Base-by-base conservation (phyloP, 2,797 vertebrate species). In the Hydrophis major region DNA sequence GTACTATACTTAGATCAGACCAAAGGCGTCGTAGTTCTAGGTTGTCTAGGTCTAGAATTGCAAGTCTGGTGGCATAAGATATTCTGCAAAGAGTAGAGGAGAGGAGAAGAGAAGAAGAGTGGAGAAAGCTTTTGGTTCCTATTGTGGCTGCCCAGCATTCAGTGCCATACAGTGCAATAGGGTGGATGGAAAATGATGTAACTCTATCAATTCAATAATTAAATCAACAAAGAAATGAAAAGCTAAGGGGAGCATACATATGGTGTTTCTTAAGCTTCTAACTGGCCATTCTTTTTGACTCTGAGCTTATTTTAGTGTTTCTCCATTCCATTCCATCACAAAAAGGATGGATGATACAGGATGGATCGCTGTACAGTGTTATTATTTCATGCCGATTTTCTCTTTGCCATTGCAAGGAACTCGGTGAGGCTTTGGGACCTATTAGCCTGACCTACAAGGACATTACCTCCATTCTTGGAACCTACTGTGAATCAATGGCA, bases 401-500 rank as follows among this genome's bases (percentile, higher is more conserved):
- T 89, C 50, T 93, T 69, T 32, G 57, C 50, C 83, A 50, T 89
- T 87, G 83, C 87, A 93, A 47, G 83, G 66, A 63, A 89, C 69
- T 86, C 6, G 16, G 56, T 87, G 88, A 25, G 66, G 16, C 90
- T 74, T 25, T 87, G 60, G 93, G 90, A 90, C 61, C 66, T 3
- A 56, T 91, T 55, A 91, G 59, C 69, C 57, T 89, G 90, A 91
- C 90, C 90, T 28, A 18, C 50, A 25, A 57, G 25, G 69, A 66
- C 50, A 57, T 86, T 86, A 27, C 47, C n/a, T 89, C 50, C 63
- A 42, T 57, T 89, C 59, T 86, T 16, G 47, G 53, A 28, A 27
- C n/a, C 87, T 47, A 2, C 42, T 93, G 87, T 86, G 93, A 63
- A 91, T 93, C 53, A 42, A 74, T 86, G 57, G 69, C 90, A 57